Evolutionary conservation across 2,113 vertebrate species (phyloP).

Genomic region (Anhinga anhinga): DNA sequence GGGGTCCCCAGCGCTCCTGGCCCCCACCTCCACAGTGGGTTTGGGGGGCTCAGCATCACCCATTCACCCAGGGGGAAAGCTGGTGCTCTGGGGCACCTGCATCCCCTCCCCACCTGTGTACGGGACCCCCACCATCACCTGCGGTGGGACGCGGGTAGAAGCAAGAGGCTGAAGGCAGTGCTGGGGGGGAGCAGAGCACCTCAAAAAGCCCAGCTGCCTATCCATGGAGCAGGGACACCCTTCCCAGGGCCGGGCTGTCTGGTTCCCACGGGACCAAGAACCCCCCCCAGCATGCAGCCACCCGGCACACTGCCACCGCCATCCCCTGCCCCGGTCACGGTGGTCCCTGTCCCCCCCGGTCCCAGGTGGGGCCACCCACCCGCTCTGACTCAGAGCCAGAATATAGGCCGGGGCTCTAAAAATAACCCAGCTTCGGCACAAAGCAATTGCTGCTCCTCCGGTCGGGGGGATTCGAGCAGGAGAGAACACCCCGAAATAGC

Average conservation of each 20-base stretch:
- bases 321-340: not conserved
- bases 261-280: accelerated
- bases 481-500: not conserved
- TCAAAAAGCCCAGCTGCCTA: not conserved
- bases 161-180: not conserved
- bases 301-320: accelerated
- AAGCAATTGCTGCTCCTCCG: not conserved
- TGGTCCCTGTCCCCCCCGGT: not conserved
- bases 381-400: constrained; percentile 60
- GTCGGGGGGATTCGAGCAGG: not conserved
- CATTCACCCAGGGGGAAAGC: too few relatives aligned
- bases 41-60: not conserved
- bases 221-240: not conserved
- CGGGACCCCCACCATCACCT: not conserved
- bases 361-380: constrained; percentile 47
- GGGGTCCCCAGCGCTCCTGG: not conserved
- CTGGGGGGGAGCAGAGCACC: not conserved
- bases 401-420: constrained; percentile 53
- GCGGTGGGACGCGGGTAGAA: not conserved
- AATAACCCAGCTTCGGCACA: constrained; percentile 43
- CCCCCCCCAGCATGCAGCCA: accelerated
- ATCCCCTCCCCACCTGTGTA: accelerated
- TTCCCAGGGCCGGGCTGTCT: accelerated
- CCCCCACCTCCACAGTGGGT: accelerated
- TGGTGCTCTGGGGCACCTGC: accelerated